These are phyloP conservation scores for Frieseomelitta varia DNA, from an alignment of 1,140 invertebrate species.

Conservation along the genomic window DNA sequence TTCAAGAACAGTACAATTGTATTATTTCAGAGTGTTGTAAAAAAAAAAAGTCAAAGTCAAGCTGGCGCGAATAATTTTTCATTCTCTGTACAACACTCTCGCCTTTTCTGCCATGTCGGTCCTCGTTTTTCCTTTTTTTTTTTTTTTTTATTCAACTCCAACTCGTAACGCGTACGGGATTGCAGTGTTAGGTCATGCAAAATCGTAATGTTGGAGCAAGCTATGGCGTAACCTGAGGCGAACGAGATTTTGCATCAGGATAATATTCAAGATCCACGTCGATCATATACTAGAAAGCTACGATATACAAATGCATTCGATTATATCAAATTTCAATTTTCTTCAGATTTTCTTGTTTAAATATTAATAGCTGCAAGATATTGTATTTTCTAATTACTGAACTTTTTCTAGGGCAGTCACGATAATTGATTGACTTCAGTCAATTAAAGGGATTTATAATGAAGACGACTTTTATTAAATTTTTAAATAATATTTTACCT, in stretches of 20 bases:
- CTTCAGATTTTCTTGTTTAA: too few relatives aligned
- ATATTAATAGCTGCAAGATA: too few relatives aligned
- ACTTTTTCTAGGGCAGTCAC: too few relatives aligned
- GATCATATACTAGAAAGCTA: neutral
- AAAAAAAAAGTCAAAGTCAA: neutral
- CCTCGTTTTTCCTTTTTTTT: neutral
- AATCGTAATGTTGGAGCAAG: neutral
- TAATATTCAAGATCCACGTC: neutral
- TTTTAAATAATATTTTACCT: too few relatives aligned
- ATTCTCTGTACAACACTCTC: neutral
- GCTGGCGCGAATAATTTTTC: neutral
- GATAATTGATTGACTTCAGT: too few relatives aligned
- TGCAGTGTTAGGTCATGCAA: neutral
- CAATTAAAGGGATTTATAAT: too few relatives aligned
- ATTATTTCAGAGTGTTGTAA: neutral
- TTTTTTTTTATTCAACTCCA: neutral
- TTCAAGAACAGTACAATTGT: neutral
- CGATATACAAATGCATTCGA: neutral
- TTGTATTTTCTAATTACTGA: too few relatives aligned
- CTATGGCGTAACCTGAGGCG: neutral
- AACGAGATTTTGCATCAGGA: neutral
- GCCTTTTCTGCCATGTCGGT: neutral
- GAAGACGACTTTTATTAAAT: too few relatives aligned
- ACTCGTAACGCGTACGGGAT: neutral
- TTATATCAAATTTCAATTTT: too few relatives aligned